These are phyloP conservation scores for Thamnaconus septentrionalis DNA, from an alignment of 2,113 vertebrate genomes.

Conservation along the genomic window DNA sequence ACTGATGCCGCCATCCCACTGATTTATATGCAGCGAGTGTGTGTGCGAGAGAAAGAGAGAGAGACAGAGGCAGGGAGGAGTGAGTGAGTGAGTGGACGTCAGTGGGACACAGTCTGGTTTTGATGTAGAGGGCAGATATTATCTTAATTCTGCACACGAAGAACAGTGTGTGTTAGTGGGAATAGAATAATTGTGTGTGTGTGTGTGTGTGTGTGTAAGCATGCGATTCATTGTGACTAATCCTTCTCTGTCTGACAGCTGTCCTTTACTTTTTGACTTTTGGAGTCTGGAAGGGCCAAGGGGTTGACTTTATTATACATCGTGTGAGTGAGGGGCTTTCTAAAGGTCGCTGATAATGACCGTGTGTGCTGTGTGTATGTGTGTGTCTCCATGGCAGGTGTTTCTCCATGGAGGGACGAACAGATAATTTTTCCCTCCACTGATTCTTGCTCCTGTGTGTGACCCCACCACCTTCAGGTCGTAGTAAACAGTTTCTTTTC, in stretches of 20 bases:
- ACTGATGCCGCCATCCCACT: background rate
- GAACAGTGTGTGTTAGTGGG: constrained; percentile 19
- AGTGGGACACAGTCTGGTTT: constrained; percentile 19
- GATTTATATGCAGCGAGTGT: constrained; percentile 14
- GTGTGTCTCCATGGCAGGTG: constrained; percentile 58
- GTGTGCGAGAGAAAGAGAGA: background rate
- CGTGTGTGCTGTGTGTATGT: constrained; percentile 32
- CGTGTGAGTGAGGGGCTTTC: constrained; percentile 25
- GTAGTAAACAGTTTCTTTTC: constrained; percentile 35
- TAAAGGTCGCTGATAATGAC: constrained; percentile 28
- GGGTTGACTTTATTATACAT: constrained; percentile 39
- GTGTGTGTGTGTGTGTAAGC: constrained; percentile 36
- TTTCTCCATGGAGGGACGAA: constrained; percentile 15
- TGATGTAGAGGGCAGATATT: constrained; percentile 35
- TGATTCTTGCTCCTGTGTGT: constrained; percentile 15
- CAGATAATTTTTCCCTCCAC: background rate
- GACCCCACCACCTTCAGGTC: constrained; percentile 23
- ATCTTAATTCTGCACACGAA: constrained; percentile 48
- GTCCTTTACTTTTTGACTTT: constrained; percentile 66
- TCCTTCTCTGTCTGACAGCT: constrained; percentile 67
- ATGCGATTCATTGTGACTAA: constrained; percentile 65
- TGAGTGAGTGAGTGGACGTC: background rate
- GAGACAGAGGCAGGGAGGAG: too few species aligned
- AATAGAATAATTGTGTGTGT: background rate
- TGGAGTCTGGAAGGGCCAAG: constrained; percentile 43